A percentile compares a stretch with the other conserved stretches of the same genome.
These are phyloP conservation scores for Piezodorus guildinii DNA, from an alignment of 1,140 invertebrate species.

Conservation along the genomic window DNA sequence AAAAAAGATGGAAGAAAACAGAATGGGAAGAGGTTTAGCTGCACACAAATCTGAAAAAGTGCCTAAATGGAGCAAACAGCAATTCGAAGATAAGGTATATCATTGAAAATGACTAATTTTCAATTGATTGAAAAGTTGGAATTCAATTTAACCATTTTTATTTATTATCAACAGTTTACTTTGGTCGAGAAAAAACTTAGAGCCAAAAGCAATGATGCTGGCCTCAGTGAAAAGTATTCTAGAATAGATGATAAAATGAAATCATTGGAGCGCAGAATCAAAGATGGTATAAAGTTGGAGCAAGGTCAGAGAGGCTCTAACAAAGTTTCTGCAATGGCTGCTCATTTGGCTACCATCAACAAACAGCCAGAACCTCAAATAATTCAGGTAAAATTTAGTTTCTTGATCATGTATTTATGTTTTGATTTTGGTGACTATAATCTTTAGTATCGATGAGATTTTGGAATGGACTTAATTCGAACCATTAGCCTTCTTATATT, in stretches of 20 bases:
- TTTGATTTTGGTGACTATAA: no score
- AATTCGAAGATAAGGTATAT: conserved; percentile 41
- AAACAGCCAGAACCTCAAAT: conserved; percentile 43
- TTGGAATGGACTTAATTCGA: no score
- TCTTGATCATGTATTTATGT: no score
- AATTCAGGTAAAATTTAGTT: conserved; percentile 26
- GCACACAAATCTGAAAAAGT: conserved; percentile 63
- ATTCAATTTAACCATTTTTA: conserved; percentile 4
- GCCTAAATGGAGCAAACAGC: conserved; percentile 80
- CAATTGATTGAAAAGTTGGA: background rate
- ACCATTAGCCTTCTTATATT: no score
- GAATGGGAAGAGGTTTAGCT: conserved; percentile 49
- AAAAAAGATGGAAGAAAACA: conserved; percentile 77
- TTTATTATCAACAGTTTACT: conserved; percentile 48
- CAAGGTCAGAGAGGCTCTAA: conserved; percentile 54
- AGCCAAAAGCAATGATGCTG: conserved; percentile 27
- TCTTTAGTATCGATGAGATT: no score
- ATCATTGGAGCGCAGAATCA: conserved; percentile 65
- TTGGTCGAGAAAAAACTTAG: conserved; percentile 52
- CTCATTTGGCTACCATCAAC: conserved; percentile 57
- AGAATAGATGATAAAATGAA: conserved; percentile 73
- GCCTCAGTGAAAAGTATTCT: conserved; percentile 42
- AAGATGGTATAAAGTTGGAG: conserved; percentile 61
- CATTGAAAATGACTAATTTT: background rate
- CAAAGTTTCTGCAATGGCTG: conserved; percentile 78